Percentiles rank a stretch among this genome's conserved stretches.
phyloP scores from a whole-genome alignment of 2,888 invertebrate species.

The Cryptus armator region DNA sequence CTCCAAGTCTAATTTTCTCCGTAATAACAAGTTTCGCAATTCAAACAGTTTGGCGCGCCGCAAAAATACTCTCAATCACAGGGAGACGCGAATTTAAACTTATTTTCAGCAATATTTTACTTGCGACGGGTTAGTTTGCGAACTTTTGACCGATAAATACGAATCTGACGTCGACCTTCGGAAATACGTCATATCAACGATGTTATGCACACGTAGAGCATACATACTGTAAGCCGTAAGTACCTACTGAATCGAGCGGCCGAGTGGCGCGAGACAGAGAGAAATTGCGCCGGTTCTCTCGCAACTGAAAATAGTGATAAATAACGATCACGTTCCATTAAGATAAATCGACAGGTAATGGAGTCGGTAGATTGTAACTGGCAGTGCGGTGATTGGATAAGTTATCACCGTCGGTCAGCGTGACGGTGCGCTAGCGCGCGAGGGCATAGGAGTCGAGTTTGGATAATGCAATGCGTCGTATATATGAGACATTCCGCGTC shows the following conservation, averaged over 20 bases:
- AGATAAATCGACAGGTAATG: constrained; percentile 82
- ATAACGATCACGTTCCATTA: constrained; percentile 82
- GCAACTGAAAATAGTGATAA: constrained; percentile 82
- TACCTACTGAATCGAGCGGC: neutral
- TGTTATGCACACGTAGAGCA: neutral
- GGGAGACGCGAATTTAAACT: neutral
- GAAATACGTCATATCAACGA: constrained; percentile 8
- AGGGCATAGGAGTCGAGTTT: constrained; percentile 49
- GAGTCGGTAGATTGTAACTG: constrained; percentile 81
- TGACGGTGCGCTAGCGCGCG: neutral
- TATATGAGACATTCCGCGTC: constrained; percentile 1
- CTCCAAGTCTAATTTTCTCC: no score
- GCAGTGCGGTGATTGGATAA: constrained; percentile 83
- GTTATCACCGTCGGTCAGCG: constrained; percentile 76
- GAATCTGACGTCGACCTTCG: constrained; percentile 1
- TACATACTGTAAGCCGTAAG: neutral
- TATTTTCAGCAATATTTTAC: neutral
- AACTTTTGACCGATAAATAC: neutral
- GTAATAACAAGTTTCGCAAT: neutral
- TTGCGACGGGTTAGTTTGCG: neutral
- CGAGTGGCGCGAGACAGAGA: constrained; percentile 63
- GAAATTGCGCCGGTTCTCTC: constrained; percentile 76
- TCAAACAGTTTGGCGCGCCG: neutral
- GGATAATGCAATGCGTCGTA: constrained; percentile 78
- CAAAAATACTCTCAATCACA: neutral